These are phyloP conservation scores for Sipha maydis DNA, from an alignment of 2,888 invertebrate genomes.

Conservation along the genomic window DNA sequence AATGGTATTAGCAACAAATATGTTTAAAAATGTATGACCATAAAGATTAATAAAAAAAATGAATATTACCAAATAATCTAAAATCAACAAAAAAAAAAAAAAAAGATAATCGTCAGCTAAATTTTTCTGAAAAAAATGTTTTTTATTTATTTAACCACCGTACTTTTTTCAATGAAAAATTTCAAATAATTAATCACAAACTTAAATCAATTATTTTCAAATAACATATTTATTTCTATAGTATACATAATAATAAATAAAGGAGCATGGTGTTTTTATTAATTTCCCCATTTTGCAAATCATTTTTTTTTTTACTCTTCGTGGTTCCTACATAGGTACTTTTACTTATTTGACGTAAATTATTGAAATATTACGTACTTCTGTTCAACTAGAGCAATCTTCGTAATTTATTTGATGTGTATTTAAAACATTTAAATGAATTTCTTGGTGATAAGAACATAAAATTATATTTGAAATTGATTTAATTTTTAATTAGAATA, in stretches of 20 bases:
- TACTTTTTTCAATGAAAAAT: too few relatives aligned
- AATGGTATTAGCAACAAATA: background rate
- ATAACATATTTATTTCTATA: too few relatives aligned
- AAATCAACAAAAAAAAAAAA: too few relatives aligned
- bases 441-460: background rate
- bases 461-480: background rate
- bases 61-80: background rate
- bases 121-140: too few relatives aligned
- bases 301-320: too few relatives aligned
- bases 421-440: constrained; percentile 1
- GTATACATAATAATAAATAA: too few relatives aligned
- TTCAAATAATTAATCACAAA: too few relatives aligned
- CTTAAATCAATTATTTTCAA: too few relatives aligned
- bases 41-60: background rate
- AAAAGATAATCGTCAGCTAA: too few relatives aligned
- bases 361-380: background rate
- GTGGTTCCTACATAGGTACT: background rate
- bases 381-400: background rate
- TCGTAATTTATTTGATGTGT: background rate
- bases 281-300: background rate
- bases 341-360: background rate
- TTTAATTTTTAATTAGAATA: constrained; percentile 13
- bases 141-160: too few relatives aligned
- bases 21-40: background rate
- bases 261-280: background rate